Conservation (phyloP, 2,888 invertebrate genomes). For the Aspidiotus destructor region DNA sequence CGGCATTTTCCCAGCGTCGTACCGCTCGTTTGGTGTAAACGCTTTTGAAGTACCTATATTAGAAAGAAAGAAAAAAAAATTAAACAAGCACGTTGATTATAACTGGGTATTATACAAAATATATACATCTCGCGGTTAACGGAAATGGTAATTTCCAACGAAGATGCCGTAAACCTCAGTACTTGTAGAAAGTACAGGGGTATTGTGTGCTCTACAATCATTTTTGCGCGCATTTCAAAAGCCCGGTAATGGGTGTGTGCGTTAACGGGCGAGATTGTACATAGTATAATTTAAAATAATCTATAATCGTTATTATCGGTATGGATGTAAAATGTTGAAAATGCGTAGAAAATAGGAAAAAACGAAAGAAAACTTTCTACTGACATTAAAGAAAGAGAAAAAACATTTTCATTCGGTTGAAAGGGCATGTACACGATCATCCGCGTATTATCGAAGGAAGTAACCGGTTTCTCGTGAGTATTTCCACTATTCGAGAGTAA, state of each 20-base stretch:
- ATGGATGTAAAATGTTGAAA: not conserved
- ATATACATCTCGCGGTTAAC: not conserved
- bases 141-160: not conserved
- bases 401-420: not conserved
- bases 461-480: not conserved
- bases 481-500: not conserved
- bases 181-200: too few species aligned
- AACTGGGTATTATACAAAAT: too few species aligned
- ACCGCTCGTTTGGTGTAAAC: too few species aligned
- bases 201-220: too few species aligned
- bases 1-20: too few species aligned
- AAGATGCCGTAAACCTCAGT: not conserved
- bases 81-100: too few species aligned
- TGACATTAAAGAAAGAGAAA: not conserved
- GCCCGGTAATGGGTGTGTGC: too few species aligned
- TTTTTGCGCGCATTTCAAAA: too few species aligned
- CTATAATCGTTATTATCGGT: not conserved
- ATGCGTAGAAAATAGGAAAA: not conserved
- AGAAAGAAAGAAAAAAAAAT: too few species aligned
- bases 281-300: conserved; percentile 2
- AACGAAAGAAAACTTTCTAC: not conserved
- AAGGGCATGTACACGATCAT: not conserved
- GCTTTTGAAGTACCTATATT: too few species aligned
- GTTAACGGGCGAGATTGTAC: not conserved
- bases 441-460: not conserved